Percentiles rank a stretch among this genome's conserved stretches.
Conservation (phyloP, 2,888 invertebrate species). For the Archips xylosteana region DNA sequence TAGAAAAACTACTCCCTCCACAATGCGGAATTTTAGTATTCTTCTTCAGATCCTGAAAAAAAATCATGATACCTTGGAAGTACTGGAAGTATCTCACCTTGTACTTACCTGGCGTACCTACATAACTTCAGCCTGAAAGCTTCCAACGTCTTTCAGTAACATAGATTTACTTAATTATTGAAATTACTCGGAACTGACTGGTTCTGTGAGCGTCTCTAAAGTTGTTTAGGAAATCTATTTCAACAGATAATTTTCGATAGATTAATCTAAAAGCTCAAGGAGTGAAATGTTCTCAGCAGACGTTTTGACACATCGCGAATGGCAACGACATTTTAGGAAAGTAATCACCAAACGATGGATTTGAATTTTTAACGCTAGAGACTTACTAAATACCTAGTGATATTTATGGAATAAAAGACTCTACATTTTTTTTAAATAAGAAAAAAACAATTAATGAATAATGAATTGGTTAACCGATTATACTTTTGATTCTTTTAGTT, state of each 20-base stretch:
- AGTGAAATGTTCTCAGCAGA: not conserved
- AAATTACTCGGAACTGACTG: not conserved
- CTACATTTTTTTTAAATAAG: not conserved
- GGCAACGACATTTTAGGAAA: constrained; percentile 10
- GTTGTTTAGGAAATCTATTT: constrained; percentile 12
- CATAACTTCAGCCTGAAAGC: too few species aligned
- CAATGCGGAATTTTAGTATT: too few species aligned
- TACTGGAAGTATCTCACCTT: too few species aligned
- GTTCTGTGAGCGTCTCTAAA: not conserved
- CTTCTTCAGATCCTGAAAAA: too few species aligned
- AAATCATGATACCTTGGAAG: too few species aligned
- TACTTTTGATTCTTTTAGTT: not conserved
- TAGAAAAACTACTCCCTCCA: too few species aligned
- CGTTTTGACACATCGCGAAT: not conserved
- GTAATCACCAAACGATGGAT: not conserved
- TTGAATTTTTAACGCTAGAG: not conserved
- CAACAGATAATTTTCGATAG: not conserved
- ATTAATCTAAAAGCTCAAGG: constrained; percentile 5
- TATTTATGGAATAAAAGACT: not conserved
- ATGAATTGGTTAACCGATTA: too few species aligned
- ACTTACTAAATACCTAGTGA: not conserved
- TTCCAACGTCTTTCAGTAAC: not conserved
- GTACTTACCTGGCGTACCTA: too few species aligned
- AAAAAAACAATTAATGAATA: too few species aligned
- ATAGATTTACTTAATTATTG: not conserved